A percentile compares a stretch with the other conserved stretches of the same genome.
Conservation (phyloP, 2,888 invertebrate species). For the Atethmia centrago region DNA sequence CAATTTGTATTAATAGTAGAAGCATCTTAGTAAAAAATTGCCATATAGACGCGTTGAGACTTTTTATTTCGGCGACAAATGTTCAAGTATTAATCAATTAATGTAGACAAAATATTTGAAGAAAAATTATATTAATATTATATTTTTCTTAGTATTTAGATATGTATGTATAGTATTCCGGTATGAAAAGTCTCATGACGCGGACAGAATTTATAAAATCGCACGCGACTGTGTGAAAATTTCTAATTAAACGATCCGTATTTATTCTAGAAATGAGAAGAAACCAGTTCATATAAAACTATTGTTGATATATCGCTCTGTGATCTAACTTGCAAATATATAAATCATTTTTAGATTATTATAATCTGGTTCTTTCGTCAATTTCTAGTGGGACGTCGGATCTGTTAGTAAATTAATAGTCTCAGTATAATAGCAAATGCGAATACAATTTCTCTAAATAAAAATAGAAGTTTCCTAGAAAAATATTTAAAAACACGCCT, state of each 20-base stretch:
- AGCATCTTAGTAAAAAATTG: slow-evolving; percentile 78
- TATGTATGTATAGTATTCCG: slow-evolving; percentile 72
- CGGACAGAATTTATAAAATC: slow-evolving; percentile 59
- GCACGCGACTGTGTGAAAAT: slow-evolving; percentile 55
- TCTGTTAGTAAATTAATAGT: slow-evolving; percentile 75
- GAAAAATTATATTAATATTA: slow-evolving; percentile 72
- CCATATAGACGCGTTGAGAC: slow-evolving; percentile 73
- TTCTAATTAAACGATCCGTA: slow-evolving; percentile 52
- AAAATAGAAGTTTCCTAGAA: slow-evolving; percentile 69
- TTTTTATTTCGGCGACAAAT: slow-evolving; percentile 67
- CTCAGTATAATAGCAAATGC: slow-evolving; percentile 76
- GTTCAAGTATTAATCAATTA: slow-evolving; percentile 79
- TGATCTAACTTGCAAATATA: slow-evolving; percentile 44
- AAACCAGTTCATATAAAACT: slow-evolving; percentile 46
- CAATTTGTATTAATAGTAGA: slow-evolving; percentile 81
- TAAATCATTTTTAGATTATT: slow-evolving; percentile 42
- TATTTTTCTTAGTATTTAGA: slow-evolving; percentile 83
- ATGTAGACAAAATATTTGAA: slow-evolving; percentile 76
- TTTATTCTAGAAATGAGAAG: slow-evolving; percentile 54
- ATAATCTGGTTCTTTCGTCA: slow-evolving; percentile 42
- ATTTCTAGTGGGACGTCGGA: slow-evolving; percentile 53
- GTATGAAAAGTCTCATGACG: slow-evolving; percentile 59
- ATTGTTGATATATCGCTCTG: slow-evolving; percentile 46
- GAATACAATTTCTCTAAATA: slow-evolving; percentile 75
- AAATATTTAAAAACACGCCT: slow-evolving; percentile 79